Base-by-base conservation (phyloP, 2,888 invertebrate species). In the Chelonus formosanus region DNA sequence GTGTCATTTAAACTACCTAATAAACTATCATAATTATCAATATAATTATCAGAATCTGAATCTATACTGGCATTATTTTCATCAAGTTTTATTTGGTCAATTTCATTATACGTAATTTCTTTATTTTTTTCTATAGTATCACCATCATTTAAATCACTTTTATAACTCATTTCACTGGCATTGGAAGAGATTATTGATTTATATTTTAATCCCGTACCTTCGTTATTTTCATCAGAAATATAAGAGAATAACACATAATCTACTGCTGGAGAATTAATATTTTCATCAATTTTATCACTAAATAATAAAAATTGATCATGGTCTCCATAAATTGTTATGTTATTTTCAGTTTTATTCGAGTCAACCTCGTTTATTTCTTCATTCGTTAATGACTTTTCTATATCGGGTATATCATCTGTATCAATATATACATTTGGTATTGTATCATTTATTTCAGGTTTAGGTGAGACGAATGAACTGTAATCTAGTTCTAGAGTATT, bases 1-100 rank as follows among this genome's bases (percentile, higher is more conserved):
- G 80, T 79, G 55, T 84, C 84, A 56, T 80, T 84, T 3, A 83
- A 58, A 63, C 81, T 82, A 3, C 83, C 83, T 10, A 83, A 67
- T 53, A 82, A 69, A 53, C 79, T 78, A 10, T 78, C 79, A 31
- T 73, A 71, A 0, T 70, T 65, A 35, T 78, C 75, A 3, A 67
- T 67, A 44, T 70, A 77, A 66, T 74, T 78, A 31, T 82, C 82
- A 0, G 73, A 75, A 36, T 63, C 60, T 31, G 61, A 32, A 5
- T 67, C 65, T 3, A 32, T 43, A 56, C 36, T 53, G 10, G 10
- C 6, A 36, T 34, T 3, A 47, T 45, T 44, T 5, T 67, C 20
- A 40, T 55, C 67, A 31, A 20, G 20, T 57, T 20, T 56, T 45
- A 10, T 53, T 4, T 20, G 20, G 20, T 40, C 10, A 31, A 8